Conservation (phyloP, 2,113 vertebrate species). For the Chiloscyllium plagiosum region DNA sequence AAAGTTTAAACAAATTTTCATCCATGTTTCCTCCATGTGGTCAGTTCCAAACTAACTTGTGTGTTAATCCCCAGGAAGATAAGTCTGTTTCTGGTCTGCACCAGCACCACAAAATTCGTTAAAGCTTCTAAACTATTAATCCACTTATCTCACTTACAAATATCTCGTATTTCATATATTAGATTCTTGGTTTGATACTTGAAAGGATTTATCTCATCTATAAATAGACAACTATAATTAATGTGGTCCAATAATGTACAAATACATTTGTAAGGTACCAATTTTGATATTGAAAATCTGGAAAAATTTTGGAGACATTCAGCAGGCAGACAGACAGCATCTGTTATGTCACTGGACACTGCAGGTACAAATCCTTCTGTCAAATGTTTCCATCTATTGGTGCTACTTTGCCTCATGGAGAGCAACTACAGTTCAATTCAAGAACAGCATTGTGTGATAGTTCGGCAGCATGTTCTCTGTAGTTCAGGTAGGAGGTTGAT, state of each 20-base stretch:
- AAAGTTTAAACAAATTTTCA: not conserved
- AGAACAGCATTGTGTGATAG: not conserved
- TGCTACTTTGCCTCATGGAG: not conserved
- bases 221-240: not conserved
- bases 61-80: not conserved
- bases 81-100: not conserved
- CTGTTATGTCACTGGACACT: too few species aligned
- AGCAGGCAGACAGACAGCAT: too few species aligned
- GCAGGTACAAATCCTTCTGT: not conserved
- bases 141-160: not conserved
- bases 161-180: too few species aligned
- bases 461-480: not conserved
- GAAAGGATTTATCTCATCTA: not conserved
- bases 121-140: not conserved
- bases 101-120: not conserved
- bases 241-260: not conserved
- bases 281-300: not conserved
- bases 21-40: not conserved
- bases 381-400: too few species aligned
- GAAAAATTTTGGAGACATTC: too few species aligned
- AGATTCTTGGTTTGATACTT: not conserved
- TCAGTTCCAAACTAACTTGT: not conserved
- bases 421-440: not conserved
- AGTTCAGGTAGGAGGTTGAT: not conserved
- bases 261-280: not conserved